Percentiles rank a stretch among this genome's conserved stretches.
Evolutionary conservation across 2,888 invertebrate genomes (phyloP).

Genomic region (Eupithecia pulchellata): DNA sequence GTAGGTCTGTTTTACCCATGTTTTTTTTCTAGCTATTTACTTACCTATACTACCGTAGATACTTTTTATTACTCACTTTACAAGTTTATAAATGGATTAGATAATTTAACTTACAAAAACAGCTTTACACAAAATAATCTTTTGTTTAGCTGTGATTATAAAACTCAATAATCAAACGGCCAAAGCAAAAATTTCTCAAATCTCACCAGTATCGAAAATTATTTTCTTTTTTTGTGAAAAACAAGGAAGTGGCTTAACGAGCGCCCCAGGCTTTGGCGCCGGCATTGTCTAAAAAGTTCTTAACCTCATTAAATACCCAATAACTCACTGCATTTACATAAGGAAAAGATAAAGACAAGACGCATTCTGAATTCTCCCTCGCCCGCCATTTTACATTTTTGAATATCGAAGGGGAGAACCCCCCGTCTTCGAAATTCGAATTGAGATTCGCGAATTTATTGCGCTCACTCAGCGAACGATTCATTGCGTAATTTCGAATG

Average conservation of each 20-base stretch:
- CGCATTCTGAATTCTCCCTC: conserved; percentile 52
- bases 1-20: too few relatives aligned
- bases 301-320: conserved; percentile 77
- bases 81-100: background rate
- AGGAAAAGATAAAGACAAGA: conserved; percentile 84
- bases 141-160: background rate
- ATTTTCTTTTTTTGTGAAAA: conserved; percentile 52
- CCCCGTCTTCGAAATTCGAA: conserved; percentile 56
- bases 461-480: conserved; percentile 73
- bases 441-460: conserved; percentile 73
- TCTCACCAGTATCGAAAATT: conserved; percentile 51
- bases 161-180: conserved; percentile 29
- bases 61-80: background rate
- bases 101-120: too few relatives aligned
- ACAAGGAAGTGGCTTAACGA: conserved; percentile 62
- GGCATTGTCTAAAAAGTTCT: conserved; percentile 74
- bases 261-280: conserved; percentile 60
- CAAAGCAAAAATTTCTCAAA: conserved; percentile 40
- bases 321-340: conserved; percentile 78
- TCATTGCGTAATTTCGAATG: conserved; percentile 75
- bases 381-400: conserved; percentile 78
- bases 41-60: background rate
- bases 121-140: background rate
- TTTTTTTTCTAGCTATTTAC: background rate
- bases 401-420: conserved; percentile 71